phyloP scores from a whole-genome alignment of 92 coral and sea anemone species.

The Actinostola sp. region DNA sequence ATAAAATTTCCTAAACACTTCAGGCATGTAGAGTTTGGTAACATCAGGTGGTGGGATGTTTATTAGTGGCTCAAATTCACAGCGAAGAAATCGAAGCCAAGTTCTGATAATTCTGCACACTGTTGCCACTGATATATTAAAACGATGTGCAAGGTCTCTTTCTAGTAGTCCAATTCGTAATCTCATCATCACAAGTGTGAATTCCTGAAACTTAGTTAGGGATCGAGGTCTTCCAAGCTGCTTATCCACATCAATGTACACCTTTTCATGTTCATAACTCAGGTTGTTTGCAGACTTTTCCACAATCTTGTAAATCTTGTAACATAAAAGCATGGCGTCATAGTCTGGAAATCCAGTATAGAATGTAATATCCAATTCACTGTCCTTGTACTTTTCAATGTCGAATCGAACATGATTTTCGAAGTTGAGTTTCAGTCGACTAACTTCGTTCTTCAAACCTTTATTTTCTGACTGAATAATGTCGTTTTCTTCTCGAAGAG shows the following conservation, averaged over 20 bases:
- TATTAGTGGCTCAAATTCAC: constrained; percentile 52
- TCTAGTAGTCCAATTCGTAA: constrained; percentile 51
- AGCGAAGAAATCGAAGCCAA: constrained; percentile 52
- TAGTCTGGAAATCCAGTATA: constrained; percentile 56
- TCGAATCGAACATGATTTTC: constrained; percentile 28
- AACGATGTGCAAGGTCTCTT: constrained; percentile 47
- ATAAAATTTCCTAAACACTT: constrained; percentile 26
- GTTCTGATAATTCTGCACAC: constrained; percentile 39
- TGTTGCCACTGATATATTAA: constrained; percentile 38
- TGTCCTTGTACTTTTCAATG: constrained; percentile 40
- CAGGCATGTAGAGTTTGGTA: constrained; percentile 61
- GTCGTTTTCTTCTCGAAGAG: constrained; percentile 41
- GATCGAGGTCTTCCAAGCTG: constrained; percentile 41
- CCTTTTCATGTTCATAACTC: constrained; percentile 53
- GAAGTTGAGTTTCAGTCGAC: constrained; percentile 1
- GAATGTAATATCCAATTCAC: constrained; percentile 57
- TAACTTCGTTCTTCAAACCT: constrained; percentile 22
- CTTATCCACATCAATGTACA: constrained; percentile 26
- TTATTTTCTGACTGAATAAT: constrained; percentile 33
- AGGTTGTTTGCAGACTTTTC: constrained; percentile 40
- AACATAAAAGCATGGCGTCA: constrained; percentile 25
- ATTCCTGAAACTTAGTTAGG: constrained; percentile 14
- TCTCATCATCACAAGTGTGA: constrained; percentile 19
- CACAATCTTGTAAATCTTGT: constrained; percentile 12
- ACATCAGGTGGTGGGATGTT: constrained; percentile 45